Base-by-base conservation (phyloP, 2,888 invertebrate species). In the Isoperla grammatica region DNA sequence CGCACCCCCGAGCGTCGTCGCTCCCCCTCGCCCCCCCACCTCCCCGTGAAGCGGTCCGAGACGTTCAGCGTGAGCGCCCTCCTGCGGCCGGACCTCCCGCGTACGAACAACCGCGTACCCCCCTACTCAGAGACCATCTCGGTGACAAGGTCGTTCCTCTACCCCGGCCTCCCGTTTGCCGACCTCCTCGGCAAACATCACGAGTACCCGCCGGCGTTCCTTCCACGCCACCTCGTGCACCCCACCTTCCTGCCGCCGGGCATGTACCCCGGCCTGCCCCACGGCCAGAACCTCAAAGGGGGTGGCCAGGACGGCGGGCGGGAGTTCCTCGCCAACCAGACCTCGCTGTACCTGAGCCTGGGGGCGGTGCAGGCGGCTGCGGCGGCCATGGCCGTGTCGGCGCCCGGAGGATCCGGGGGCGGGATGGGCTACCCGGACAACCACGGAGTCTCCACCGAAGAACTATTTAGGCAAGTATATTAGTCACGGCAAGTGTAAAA, bases 51-150 rank as follows among this genome's bases (percentile, higher is more conserved):
- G 73, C 84, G 87, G 77, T 90, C 89, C 12, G 90, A 90, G 75
- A 81, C 87, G 20, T 92, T 91, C 74, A 90, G 90, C 57, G 90
- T 92, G 42, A 89, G 87, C 64, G 91, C 91, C 0, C 76, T 92
- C 37, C 74, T 92, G 49, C 79, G 89, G 73, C 89, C 91, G 59
- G 91, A 91, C 71, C 85, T 87, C 43, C 89, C 84, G 17, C 78
- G 82, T 72, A 40, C 60, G 20, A 48, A 53, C 55, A 5, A 39
- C 48, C 23, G 39, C 43, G 59, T 22, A 22, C 53, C 35, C 20
- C 55, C 57, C 15, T 75, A 75, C 64, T 74, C 75, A 60, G 77
- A 78, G 68, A 77, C 77, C n/a, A 75, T 78, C 57, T 75, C 75
- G 37, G 77, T 79, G 2, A 78, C 78, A 59, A 74, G 84, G 70